Percentiles rank a stretch among this genome's conserved stretches.
Evolutionary conservation across 2,888 invertebrate species (phyloP).

Genomic region (Agrotis exclamationis): DNA sequence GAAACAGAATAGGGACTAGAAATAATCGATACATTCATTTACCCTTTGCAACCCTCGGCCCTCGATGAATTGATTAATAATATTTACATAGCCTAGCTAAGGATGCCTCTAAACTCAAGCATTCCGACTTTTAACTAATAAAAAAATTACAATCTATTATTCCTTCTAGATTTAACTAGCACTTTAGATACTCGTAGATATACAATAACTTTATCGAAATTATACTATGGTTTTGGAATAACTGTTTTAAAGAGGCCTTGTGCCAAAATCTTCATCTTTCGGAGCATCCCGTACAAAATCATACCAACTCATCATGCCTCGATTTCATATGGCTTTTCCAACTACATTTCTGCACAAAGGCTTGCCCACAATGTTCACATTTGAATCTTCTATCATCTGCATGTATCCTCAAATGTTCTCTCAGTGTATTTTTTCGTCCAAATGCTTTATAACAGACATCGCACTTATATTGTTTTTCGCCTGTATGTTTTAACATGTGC

Average conservation of each 20-base stretch:
- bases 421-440: constrained; percentile 46
- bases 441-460: constrained; percentile 54
- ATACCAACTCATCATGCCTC: constrained; percentile 36
- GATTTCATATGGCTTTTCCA: constrained; percentile 43
- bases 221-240: too few species aligned
- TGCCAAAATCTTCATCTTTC: neutral
- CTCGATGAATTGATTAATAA: too few species aligned
- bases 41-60: too few species aligned
- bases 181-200: too few species aligned
- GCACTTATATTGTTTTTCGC: constrained; percentile 48
- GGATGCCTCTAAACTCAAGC: too few species aligned
- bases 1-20: too few species aligned
- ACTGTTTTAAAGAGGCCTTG: too few species aligned
- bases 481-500: constrained; percentile 61
- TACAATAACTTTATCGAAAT: too few species aligned
- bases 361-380: constrained; percentile 53
- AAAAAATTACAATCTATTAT: too few species aligned
- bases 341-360: constrained; percentile 58
- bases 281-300: neutral
- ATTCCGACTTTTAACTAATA: too few species aligned
- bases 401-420: constrained; percentile 59
- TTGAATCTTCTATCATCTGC: constrained; percentile 56
- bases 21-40: too few species aligned
- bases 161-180: neutral
- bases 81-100: too few species aligned